Percentiles rank a stretch among this genome's conserved stretches.
phyloP scores from a whole-genome alignment of 1,140 invertebrate genomes.

The Drosophila orena region DNA sequence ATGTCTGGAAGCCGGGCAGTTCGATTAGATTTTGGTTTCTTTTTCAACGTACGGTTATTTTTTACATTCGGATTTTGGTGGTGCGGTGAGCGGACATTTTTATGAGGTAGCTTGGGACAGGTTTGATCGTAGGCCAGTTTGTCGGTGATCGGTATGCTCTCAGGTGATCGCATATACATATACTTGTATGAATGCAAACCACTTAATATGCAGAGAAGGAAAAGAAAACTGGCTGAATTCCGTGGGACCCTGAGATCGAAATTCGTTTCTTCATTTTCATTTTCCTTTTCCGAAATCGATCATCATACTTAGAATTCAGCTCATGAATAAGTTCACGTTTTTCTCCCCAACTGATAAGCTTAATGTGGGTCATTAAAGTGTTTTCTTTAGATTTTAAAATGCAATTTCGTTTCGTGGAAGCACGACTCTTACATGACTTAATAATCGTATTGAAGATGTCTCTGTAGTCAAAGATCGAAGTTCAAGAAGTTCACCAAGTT shows the following conservation, averaged over 20 bases:
- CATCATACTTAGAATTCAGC: slow-evolving; percentile 43
- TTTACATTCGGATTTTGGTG: neutral
- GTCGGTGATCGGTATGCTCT: slow-evolving; percentile 22
- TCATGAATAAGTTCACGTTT: slow-evolving; percentile 67
- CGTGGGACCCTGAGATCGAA: slow-evolving; percentile 17
- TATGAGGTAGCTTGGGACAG: slow-evolving; percentile 64
- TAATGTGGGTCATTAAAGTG: slow-evolving; percentile 71
- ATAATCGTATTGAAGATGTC: slow-evolving; percentile 21
- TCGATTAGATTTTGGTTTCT: slow-evolving; percentile 70
- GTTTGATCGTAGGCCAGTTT: slow-evolving; percentile 53
- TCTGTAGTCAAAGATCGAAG: slow-evolving; percentile 19
- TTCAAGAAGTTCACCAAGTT: slow-evolving; percentile 1
- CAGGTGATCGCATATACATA: slow-evolving; percentile 35
- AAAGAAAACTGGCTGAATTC: slow-evolving; percentile 41
- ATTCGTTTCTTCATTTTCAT: slow-evolving; percentile 10
- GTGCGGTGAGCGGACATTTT: slow-evolving; percentile 58
- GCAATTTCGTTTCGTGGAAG: slow-evolving; percentile 50
- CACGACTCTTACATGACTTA: slow-evolving; percentile 16
- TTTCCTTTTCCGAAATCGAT: slow-evolving; percentile 29
- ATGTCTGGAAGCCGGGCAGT: slow-evolving; percentile 38
- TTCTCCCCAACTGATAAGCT: slow-evolving; percentile 54
- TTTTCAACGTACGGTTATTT: slow-evolving; percentile 22
- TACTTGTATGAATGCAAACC: slow-evolving; percentile 29
- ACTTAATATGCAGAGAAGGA: slow-evolving; percentile 60
- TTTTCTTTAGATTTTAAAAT: slow-evolving; percentile 45